phyloP scores from a whole-genome alignment of 2,888 invertebrate species.

The Apamea sordens region DNA sequence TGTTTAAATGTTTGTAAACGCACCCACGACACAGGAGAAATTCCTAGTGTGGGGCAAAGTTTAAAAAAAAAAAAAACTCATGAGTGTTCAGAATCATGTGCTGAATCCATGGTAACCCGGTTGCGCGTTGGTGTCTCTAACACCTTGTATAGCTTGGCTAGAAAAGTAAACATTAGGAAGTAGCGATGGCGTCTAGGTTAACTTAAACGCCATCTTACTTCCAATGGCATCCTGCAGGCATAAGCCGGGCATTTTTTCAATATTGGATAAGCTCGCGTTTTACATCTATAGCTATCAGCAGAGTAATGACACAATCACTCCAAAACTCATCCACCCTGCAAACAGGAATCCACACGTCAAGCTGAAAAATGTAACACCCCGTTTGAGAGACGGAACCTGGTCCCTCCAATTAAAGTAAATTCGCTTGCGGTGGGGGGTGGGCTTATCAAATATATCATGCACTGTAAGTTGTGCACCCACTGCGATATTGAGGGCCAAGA shows the following conservation, averaged over 20 bases:
- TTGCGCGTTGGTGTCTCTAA: too few relatives aligned
- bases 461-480: constrained; percentile 23
- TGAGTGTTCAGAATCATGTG: too few relatives aligned
- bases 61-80: too few relatives aligned
- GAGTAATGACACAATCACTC: not conserved
- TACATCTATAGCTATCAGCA: not conserved
- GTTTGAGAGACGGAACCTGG: constrained; percentile 27
- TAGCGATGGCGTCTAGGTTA: too few relatives aligned
- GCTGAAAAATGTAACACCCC: constrained; percentile 42
- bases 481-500: not conserved
- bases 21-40: too few relatives aligned
- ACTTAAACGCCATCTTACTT: not conserved
- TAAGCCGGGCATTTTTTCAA: not conserved
- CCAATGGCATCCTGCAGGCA: not conserved
- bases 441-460: constrained; percentile 50
- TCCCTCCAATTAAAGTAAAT: constrained; percentile 52
- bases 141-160: not conserved
- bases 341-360: constrained; percentile 1
- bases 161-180: not conserved
- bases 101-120: too few relatives aligned
- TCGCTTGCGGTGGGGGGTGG: constrained; percentile 34
- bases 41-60: too few relatives aligned
- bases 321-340: not conserved
- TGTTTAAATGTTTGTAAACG: too few relatives aligned
- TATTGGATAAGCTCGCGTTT: not conserved